Conservation (phyloP, 2,113 vertebrate species). For the Odocoileus hemionus region DNA sequence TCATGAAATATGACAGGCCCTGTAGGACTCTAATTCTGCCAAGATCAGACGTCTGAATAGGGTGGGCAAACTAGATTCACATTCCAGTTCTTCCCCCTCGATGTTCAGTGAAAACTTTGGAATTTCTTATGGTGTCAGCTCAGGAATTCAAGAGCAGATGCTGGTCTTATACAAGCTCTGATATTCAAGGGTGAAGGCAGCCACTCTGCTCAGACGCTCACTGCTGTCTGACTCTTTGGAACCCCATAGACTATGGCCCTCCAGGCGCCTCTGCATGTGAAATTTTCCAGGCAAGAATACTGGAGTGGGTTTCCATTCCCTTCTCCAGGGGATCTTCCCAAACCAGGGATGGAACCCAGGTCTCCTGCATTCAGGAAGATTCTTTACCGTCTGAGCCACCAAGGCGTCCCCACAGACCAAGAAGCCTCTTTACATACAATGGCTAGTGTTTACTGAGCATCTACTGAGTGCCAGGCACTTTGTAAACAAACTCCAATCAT, state of each 20-base stretch:
- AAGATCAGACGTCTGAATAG: neutral
- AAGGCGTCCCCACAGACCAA: neutral
- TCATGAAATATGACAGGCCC: neutral
- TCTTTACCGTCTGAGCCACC: neutral
- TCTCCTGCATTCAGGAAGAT: neutral
- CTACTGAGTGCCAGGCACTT: neutral
- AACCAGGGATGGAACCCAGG: neutral
- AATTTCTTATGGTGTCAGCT: neutral
- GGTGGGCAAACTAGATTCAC: neutral
- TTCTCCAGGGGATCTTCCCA: neutral
- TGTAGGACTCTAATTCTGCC: neutral
- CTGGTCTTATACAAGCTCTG: neutral
- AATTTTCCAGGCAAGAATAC: neutral
- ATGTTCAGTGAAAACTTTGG: neutral
- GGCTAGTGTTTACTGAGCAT: neutral
- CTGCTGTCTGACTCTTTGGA: neutral
- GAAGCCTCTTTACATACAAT: neutral
- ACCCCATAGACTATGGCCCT: neutral
- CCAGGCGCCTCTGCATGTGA: neutral
- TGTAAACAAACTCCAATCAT: neutral
- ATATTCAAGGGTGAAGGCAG: neutral
- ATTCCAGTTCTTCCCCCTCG: too few relatives aligned
- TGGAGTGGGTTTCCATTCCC: neutral
- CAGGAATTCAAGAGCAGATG: neutral
- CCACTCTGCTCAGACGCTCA: neutral